Evolutionary conservation across 1,140 invertebrate species (phyloP).

Genomic region (Leptonema lineaticorne): DNA sequence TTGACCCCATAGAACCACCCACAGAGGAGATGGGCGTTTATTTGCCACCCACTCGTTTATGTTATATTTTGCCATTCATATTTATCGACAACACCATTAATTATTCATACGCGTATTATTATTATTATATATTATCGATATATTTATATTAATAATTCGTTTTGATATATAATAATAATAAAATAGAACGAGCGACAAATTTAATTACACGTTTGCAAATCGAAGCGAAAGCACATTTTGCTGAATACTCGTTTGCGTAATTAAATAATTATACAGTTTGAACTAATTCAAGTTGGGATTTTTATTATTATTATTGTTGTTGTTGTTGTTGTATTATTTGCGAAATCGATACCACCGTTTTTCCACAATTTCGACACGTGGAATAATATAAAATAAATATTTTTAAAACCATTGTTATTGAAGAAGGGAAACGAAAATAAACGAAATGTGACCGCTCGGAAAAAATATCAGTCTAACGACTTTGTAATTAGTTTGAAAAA

Average conservation of each 20-base stretch:
- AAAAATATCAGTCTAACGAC: constrained; percentile 9
- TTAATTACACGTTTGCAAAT: background rate
- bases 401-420: constrained; percentile 2
- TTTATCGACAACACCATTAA: background rate
- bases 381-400: too few relatives aligned
- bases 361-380: too few relatives aligned
- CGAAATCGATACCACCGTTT: too few relatives aligned
- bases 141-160: background rate
- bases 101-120: too few relatives aligned
- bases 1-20: constrained; percentile 12
- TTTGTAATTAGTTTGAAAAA: constrained; percentile 1
- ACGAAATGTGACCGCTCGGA: constrained; percentile 4
- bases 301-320: too few relatives aligned
- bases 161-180: background rate
- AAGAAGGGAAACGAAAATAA: background rate
- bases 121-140: background rate
- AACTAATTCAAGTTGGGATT: too few relatives aligned
- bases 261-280: too few relatives aligned
- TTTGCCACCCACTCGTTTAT: constrained; percentile 17
- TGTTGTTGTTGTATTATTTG: too few relatives aligned
- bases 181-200: background rate
- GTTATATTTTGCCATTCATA: constrained; percentile 3
- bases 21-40: constrained; percentile 17
- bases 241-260: too few relatives aligned
- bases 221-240: too few relatives aligned